Conservation (phyloP, 2,113 vertebrate genomes). For the Sturnira hondurensis region DNA sequence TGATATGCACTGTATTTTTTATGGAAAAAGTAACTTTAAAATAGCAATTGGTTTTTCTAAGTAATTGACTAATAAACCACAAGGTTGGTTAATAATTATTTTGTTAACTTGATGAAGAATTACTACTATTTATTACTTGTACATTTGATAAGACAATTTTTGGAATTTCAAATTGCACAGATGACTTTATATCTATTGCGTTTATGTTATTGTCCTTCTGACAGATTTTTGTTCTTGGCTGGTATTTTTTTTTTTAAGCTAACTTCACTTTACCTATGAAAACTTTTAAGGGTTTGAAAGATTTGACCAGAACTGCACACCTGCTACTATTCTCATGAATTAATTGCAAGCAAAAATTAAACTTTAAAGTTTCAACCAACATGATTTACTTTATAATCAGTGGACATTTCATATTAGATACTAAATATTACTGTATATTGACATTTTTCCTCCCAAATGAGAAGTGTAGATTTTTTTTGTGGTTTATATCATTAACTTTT, state of each 20-base stretch:
- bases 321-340: conserved; percentile 34
- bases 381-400: conserved; percentile 11
- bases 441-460: background rate
- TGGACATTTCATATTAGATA: conserved; percentile 6
- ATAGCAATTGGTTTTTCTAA: conserved; percentile 52
- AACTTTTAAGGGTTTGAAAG: background rate
- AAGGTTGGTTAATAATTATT: conserved; percentile 42
- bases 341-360: conserved; percentile 31
- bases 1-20: conserved; percentile 68
- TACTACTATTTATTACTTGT: conserved; percentile 62
- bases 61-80: conserved; percentile 52
- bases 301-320: background rate
- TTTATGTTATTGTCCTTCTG: conserved; percentile 25
- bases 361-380: background rate
- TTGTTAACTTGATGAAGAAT: conserved; percentile 41
- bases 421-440: conserved; percentile 28
- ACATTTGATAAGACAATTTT: conserved; percentile 54
- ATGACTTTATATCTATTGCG: conserved; percentile 28
- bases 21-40: conserved; percentile 54
- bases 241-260: background rate
- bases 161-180: conserved; percentile 52
- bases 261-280: background rate
- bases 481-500: conserved; percentile 37
- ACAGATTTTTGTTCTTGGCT: conserved; percentile 11
- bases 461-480: conserved; percentile 33